phyloP scores from a whole-genome alignment of 2,113 vertebrate genomes.

The Strix uralensis region DNA sequence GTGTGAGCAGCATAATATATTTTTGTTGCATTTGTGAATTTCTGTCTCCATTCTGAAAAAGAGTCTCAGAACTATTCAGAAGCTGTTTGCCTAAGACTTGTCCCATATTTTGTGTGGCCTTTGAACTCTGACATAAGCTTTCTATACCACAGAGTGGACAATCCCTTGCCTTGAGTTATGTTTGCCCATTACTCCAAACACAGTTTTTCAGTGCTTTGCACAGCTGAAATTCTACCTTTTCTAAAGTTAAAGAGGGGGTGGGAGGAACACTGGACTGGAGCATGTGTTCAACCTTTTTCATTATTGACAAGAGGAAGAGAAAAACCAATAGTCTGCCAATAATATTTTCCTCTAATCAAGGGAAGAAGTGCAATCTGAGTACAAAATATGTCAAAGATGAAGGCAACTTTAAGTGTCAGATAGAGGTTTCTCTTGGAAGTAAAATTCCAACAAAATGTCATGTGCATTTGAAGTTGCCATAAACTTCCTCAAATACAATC shows the following conservation, averaged over 20 bases:
- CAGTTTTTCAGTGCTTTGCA: background rate
- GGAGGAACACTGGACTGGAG: background rate
- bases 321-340: background rate
- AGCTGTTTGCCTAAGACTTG: background rate
- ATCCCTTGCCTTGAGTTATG: background rate
- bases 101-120: background rate
- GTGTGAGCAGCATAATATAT: background rate
- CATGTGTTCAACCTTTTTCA: background rate
- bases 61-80: background rate
- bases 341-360: background rate
- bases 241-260: background rate
- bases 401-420: background rate
- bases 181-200: background rate
- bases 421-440: background rate
- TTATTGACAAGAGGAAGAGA: background rate
- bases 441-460: background rate
- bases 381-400: background rate
- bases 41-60: background rate
- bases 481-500: background rate
- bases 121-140: background rate
- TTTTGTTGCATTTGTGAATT: background rate
- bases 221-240: background rate
- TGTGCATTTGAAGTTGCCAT: background rate
- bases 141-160: background rate
- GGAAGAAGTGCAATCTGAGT: background rate